Conservation (phyloP, 2,113 vertebrate species). For the Erpornis zantholeuca region DNA sequence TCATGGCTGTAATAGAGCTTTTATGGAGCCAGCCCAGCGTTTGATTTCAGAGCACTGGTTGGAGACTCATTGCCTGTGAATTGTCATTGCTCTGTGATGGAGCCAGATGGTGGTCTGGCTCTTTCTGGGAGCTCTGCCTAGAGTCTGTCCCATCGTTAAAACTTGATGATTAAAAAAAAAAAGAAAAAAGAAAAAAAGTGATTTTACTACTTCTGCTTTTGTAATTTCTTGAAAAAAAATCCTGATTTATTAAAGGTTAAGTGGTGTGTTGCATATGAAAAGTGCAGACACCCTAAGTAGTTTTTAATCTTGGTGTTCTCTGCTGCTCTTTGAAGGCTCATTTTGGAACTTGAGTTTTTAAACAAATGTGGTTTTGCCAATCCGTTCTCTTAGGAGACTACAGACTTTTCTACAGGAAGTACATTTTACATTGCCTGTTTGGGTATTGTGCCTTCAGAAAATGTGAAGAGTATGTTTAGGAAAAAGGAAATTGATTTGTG, state of each 20-base stretch:
- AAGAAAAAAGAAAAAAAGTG: neutral
- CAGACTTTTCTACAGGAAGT: slow-evolving; percentile 20
- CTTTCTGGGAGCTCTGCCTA: slow-evolving; percentile 27
- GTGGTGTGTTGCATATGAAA: neutral
- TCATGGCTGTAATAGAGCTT: neutral
- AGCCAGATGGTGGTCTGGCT: slow-evolving; percentile 60
- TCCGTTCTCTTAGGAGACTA: neutral
- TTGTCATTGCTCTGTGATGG: slow-evolving; percentile 19
- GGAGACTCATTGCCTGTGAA: neutral
- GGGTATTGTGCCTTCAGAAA: slow-evolving; percentile 51
- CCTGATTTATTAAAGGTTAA: neutral
- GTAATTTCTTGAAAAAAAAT: neutral
- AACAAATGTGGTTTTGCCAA: neutral
- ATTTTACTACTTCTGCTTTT: slow-evolving; percentile 34
- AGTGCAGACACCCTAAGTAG: neutral
- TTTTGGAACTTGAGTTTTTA: slow-evolving; percentile 38
- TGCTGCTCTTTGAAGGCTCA: slow-evolving; percentile 21
- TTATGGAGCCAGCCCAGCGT: neutral
- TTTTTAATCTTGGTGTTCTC: slow-evolving; percentile 23
- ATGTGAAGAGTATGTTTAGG: slow-evolving; percentile 11
- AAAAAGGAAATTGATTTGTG: neutral
- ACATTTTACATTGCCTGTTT: slow-evolving; percentile 25
- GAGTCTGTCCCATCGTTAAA: neutral
- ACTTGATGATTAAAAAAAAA: neutral
- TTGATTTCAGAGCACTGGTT: neutral